Conservation (phyloP, 2,888 invertebrate genomes). For the Cerastis rubricosa region DNA sequence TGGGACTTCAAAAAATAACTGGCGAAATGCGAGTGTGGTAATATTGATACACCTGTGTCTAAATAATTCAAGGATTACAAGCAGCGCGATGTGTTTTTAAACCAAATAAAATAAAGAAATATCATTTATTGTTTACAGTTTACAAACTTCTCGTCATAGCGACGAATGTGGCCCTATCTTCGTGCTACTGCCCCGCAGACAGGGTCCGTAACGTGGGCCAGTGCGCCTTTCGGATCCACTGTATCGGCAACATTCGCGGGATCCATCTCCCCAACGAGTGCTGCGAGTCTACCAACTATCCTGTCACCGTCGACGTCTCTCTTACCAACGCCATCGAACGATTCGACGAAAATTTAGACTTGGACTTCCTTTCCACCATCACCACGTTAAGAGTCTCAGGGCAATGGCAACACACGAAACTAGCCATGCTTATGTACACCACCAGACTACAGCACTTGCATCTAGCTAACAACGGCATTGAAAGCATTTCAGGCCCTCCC, state of each 20-base stretch:
- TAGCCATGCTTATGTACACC: conserved; percentile 78
- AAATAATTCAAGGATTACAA: too few species aligned
- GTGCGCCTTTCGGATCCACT: conserved; percentile 78
- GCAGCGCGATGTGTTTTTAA: not conserved
- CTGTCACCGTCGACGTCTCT: conserved; percentile 76
- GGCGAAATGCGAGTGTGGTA: not conserved
- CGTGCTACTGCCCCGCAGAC: conserved; percentile 74
- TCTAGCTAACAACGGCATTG: conserved; percentile 75
- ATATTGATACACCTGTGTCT: not conserved
- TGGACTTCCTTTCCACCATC: conserved; percentile 73
- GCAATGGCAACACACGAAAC: conserved; percentile 73
- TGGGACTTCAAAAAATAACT: not conserved
- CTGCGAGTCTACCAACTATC: conserved; percentile 78
- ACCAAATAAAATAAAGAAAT: not conserved
- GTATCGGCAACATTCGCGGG: conserved; percentile 73
- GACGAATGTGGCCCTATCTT: conserved; percentile 63
- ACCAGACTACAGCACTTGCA: conserved; percentile 73
- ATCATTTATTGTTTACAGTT: conserved; percentile 67
- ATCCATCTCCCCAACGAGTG: conserved; percentile 76
- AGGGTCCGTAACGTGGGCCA: conserved; percentile 67
- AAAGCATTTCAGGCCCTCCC: conserved; percentile 73
- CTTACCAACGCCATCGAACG: conserved; percentile 75
- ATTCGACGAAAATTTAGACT: conserved; percentile 71
- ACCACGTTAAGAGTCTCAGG: conserved; percentile 77
- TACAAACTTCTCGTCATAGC: conserved; percentile 66